Conservation (phyloP, 2,888 invertebrate genomes). For the Frankliniella intonsa region DNA sequence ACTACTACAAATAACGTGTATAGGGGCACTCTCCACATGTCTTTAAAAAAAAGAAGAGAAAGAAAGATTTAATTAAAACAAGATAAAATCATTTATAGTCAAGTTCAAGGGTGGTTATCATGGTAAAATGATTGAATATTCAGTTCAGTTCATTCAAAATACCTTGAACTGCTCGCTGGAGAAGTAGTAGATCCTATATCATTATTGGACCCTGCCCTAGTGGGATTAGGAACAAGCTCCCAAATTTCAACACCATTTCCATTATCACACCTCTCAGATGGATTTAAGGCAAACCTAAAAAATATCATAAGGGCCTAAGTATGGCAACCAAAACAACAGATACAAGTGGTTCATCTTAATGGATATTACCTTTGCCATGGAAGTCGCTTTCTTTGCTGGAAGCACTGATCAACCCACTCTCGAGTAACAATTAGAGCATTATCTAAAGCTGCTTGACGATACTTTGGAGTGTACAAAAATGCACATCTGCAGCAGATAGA, state of each 20-base stretch:
- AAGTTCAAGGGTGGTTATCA: neutral
- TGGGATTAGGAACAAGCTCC: neutral
- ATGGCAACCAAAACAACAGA: neutral
- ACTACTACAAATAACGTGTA: neutral
- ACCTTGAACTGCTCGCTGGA: neutral
- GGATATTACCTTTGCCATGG: neutral
- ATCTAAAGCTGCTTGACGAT: neutral
- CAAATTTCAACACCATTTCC: neutral
- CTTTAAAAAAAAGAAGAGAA: neutral
- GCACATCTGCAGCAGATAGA: neutral
- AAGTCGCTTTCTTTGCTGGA: neutral
- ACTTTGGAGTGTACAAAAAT: constrained; percentile 18
- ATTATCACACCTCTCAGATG: neutral
- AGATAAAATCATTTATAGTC: no score
- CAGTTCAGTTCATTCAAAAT: neutral
- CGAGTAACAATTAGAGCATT: neutral
- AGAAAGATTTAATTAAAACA: neutral
- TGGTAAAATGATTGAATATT: neutral
- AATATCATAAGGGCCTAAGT: neutral
- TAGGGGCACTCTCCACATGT: neutral
- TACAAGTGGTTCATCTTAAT: neutral
- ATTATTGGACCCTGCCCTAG: neutral
- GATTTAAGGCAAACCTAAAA: neutral
- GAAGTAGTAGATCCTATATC: neutral
- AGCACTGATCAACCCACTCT: constrained; percentile 1